phyloP scores from a whole-genome alignment of 1,140 invertebrate species.

The Megalonaias nervosa region DNA sequence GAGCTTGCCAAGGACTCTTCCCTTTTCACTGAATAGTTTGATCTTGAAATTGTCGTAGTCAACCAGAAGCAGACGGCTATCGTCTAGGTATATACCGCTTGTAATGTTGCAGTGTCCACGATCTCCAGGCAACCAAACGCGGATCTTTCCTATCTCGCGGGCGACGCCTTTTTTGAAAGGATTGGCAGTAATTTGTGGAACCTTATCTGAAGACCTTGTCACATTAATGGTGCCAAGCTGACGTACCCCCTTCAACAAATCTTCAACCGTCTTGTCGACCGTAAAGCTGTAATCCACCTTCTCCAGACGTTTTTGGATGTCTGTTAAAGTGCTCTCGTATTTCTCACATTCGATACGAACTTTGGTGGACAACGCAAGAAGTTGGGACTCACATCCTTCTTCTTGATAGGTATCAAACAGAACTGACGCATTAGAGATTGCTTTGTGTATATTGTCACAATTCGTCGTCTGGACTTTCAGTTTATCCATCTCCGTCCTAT shows the following conservation, averaged over 20 bases:
- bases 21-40: constrained; percentile 18
- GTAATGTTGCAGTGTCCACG: constrained; percentile 30
- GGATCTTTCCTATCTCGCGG: constrained; percentile 9
- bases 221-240: constrained; percentile 20
- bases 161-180: background rate
- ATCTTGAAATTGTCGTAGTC: constrained; percentile 34
- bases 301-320: constrained; percentile 14
- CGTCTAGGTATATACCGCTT: constrained; percentile 23
- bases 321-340: constrained; percentile 16
- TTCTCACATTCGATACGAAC: constrained; percentile 8
- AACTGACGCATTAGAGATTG: constrained; percentile 20
- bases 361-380: constrained; percentile 17
- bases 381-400: constrained; percentile 20
- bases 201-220: constrained; percentile 11
- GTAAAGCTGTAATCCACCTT: constrained; percentile 26
- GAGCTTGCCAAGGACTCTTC: constrained; percentile 20
- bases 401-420: constrained; percentile 26
- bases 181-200: constrained; percentile 3
- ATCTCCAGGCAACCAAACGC: constrained; percentile 25
- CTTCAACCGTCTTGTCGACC: constrained; percentile 22
- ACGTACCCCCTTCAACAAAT: constrained; percentile 18
- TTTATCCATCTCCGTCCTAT: constrained; percentile 24
- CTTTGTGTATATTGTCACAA: constrained; percentile 32
- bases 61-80: constrained; percentile 21
- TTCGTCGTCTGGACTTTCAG: constrained; percentile 8